Percentiles rank a stretch among this genome's conserved stretches.
phyloP scores from a whole-genome alignment of 2,797 vertebrate species.

The Malurus splendens region DNA sequence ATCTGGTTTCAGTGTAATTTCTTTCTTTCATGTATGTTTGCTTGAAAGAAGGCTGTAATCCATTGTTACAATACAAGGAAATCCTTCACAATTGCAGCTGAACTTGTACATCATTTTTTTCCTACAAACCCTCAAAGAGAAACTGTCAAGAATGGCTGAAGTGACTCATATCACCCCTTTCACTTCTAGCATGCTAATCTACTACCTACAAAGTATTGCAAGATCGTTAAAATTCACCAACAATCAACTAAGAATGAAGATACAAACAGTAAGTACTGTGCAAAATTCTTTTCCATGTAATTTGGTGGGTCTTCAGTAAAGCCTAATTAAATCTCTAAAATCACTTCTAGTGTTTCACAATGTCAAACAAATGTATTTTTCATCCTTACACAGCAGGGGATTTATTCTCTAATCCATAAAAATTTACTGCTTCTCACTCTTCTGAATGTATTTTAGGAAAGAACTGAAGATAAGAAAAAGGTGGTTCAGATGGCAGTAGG shows the following conservation, averaged over 20 bases:
- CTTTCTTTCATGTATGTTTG: background rate
- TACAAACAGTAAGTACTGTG: conserved; percentile 85
- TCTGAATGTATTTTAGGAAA: conserved; percentile 74
- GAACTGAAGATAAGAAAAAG: conserved; percentile 95
- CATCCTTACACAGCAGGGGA: background rate
- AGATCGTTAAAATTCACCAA: conserved; percentile 95
- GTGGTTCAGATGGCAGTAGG: conserved; percentile 89
- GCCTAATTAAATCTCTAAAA: background rate
- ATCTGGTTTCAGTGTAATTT: background rate
- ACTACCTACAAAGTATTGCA: conserved; percentile 96
- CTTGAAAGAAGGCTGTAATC: background rate
- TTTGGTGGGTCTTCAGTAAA: background rate
- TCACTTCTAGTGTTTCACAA: background rate
- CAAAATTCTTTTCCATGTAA: background rate
- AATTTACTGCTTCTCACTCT: background rate
- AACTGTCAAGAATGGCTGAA: background rate
- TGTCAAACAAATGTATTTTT: background rate
- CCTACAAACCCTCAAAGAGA: background rate
- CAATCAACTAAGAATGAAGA: conserved; percentile 91
- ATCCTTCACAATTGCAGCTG: background rate
- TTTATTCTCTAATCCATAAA: background rate
- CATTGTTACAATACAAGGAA: background rate
- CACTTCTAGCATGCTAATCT: conserved; percentile 89
- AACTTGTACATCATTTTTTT: background rate
- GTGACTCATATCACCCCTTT: conserved; percentile 18